These are phyloP conservation scores for Desoria tigrina DNA, from an alignment of 2,888 invertebrate genomes.

Conservation along the genomic window DNA sequence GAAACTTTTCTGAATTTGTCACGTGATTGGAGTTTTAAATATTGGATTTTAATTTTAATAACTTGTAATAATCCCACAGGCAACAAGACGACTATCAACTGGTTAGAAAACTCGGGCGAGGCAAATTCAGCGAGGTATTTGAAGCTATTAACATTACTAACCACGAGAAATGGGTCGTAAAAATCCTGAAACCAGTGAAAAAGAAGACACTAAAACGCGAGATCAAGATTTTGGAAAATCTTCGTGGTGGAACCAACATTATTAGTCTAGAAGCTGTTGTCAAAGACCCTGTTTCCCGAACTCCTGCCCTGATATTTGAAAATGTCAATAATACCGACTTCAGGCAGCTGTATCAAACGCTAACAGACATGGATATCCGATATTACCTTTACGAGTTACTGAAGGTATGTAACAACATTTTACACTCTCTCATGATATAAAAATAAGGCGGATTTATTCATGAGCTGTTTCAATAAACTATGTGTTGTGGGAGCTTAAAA, in stretches of 20 bases:
- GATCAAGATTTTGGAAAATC: slow-evolving; percentile 99
- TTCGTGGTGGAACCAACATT: slow-evolving; percentile 98
- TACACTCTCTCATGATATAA: no score
- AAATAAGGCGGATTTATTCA: no score
- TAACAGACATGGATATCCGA: slow-evolving; percentile 99
- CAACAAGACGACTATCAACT: slow-evolving; percentile 99
- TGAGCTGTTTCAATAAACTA: no score
- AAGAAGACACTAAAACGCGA: slow-evolving; percentile 99
- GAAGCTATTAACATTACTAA: slow-evolving; percentile 98
- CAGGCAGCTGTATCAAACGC: slow-evolving; percentile 98
- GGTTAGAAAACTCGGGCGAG: slow-evolving; percentile 95
- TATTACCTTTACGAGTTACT: slow-evolving; percentile 97
- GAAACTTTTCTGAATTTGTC: no score
- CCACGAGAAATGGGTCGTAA: slow-evolving; percentile 99
- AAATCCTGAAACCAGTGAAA: slow-evolving; percentile 99
- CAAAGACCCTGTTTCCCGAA: slow-evolving; percentile 93
- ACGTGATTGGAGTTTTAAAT: no score
- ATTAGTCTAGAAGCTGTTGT: slow-evolving; percentile 97
- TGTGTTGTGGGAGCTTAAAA: no score
- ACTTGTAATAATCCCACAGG: no score
- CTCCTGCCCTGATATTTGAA: slow-evolving; percentile 98
- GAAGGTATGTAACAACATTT: no score
- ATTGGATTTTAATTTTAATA: no score
- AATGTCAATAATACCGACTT: slow-evolving; percentile 99
- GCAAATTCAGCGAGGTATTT: slow-evolving; percentile 99